Percentiles rank a stretch among this genome's conserved stretches.
phyloP scores from a whole-genome alignment of 2,113 vertebrate genomes.

The Lynx canadensis region DNA sequence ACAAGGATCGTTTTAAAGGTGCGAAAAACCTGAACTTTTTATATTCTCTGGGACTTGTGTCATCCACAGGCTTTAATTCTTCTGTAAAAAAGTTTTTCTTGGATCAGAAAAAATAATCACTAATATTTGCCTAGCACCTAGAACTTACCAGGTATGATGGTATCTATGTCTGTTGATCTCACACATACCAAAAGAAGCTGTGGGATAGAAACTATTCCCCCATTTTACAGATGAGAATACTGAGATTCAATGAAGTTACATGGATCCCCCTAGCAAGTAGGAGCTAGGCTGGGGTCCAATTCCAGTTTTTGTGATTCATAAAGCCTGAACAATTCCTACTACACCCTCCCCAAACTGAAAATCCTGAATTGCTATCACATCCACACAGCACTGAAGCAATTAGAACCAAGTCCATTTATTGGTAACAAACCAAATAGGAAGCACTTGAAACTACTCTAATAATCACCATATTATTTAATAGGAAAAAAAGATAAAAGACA shows the following conservation, averaged over 20 bases:
- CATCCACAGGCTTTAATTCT: neutral
- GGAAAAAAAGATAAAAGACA: neutral
- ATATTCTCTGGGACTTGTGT: neutral
- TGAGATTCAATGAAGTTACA: neutral
- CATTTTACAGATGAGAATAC: neutral
- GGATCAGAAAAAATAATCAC: neutral
- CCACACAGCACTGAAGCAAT: neutral
- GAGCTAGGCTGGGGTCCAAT: neutral
- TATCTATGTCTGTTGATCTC: neutral
- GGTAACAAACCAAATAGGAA: neutral
- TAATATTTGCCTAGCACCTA: neutral
- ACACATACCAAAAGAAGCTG: neutral
- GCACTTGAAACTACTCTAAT: neutral
- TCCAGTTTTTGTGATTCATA: neutral
- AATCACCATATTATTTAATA: neutral
- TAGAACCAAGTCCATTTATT: neutral
- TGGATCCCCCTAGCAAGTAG: neutral
- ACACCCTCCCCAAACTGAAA: neutral
- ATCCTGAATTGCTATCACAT: neutral
- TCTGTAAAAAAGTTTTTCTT: neutral
- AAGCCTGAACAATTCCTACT: neutral
- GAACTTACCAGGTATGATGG: neutral
- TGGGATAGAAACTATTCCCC: neutral
- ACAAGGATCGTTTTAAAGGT: neutral
- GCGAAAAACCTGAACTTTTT: neutral